Percentiles rank a stretch among this genome's conserved stretches.
Conservation (phyloP, 2,888 invertebrate genomes). For the Machimus rusticus region DNA sequence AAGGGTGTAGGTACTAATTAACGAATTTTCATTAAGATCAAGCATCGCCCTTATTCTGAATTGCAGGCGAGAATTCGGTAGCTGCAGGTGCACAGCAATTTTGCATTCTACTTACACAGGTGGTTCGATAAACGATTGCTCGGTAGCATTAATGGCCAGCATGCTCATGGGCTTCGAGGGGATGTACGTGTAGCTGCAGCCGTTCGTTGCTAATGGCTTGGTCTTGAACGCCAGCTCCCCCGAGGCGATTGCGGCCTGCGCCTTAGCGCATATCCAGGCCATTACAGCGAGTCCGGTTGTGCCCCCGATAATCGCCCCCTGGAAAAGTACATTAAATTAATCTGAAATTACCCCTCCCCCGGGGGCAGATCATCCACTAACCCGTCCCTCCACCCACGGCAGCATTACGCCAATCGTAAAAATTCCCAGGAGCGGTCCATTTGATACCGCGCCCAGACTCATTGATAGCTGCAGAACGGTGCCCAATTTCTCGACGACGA, state of each 20-base stretch:
- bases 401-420: conserved; percentile 74
- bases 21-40: neutral
- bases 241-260: conserved; percentile 66
- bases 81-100: neutral
- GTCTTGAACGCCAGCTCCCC: conserved; percentile 64
- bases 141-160: conserved; percentile 54
- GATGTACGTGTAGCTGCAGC: conserved; percentile 66
- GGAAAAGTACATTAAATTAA: conserved; percentile 14
- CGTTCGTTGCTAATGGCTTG: conserved; percentile 65
- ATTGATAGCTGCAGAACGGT: conserved; percentile 74
- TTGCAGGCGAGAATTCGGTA: neutral
- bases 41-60: neutral
- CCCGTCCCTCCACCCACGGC: conserved; percentile 71
- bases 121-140: conserved; percentile 42
- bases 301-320: conserved; percentile 68
- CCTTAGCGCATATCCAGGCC: conserved; percentile 67
- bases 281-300: conserved; percentile 64
- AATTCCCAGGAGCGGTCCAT: conserved; percentile 73
- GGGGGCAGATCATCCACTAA: conserved; percentile 52
- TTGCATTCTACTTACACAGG: conserved; percentile 6
- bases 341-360: neutral
- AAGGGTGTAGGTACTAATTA: neutral
- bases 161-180: conserved; percentile 56
- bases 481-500: conserved; percentile 73
- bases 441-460: conserved; percentile 71